Conservation (phyloP, 2,888 invertebrate genomes). For the Nipponacmea schrenckii region DNA sequence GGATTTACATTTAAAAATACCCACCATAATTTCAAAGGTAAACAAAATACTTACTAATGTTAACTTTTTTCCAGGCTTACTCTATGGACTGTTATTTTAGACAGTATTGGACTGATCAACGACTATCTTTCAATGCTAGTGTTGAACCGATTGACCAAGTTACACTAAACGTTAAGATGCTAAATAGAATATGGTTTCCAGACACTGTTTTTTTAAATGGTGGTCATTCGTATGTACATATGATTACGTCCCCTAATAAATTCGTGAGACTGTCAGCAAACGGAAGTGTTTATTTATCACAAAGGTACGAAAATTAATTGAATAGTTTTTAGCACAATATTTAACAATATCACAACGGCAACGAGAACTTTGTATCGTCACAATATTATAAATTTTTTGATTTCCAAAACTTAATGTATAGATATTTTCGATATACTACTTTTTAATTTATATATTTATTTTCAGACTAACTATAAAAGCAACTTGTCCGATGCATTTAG, state of each 20-base stretch:
- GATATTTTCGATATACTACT: too few relatives aligned
- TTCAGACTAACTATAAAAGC: conserved; percentile 82
- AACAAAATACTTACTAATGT: too few relatives aligned
- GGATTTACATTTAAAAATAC: too few relatives aligned
- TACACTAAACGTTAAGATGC: conserved; percentile 51
- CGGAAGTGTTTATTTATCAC: conserved; percentile 91
- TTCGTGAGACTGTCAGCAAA: conserved; percentile 87
- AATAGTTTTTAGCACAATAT: too few relatives aligned
- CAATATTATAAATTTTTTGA: too few relatives aligned
- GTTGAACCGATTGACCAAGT: conserved; percentile 43
- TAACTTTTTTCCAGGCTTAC: conserved; percentile 32
- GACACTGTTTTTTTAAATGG: conserved; percentile 84
- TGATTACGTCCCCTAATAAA: conserved; percentile 94
- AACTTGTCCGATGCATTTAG: conserved; percentile 84
- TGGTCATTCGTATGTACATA: conserved; percentile 92
- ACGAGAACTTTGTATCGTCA: too few relatives aligned
- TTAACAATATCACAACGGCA: too few relatives aligned
- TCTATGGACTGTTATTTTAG: conserved; percentile 58
- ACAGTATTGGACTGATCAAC: conserved; percentile 49
- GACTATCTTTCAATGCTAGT: conserved; percentile 46
- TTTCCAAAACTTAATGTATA: too few relatives aligned
- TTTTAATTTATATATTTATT: too few relatives aligned
- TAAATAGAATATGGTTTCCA: conserved; percentile 62
- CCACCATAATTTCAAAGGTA: too few relatives aligned
- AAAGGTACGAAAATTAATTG: conserved; percentile 77